These are phyloP conservation scores for Hycleus phaleratus DNA, from an alignment of 1,140 invertebrate genomes.

Conservation along the genomic window DNA sequence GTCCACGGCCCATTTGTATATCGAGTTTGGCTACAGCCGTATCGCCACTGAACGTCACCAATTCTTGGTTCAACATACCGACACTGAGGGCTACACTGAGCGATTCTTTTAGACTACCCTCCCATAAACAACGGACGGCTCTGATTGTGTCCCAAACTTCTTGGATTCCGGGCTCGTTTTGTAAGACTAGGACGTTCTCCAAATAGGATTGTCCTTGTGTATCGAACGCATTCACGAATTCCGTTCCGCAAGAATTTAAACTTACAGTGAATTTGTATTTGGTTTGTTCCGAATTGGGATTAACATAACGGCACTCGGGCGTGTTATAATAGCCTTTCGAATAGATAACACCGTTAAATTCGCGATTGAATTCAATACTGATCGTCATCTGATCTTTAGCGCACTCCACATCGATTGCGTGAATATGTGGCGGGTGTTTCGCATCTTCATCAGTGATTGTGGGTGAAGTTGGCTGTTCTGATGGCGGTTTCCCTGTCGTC, in stretches of 20 bases:
- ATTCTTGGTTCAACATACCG: slow-evolving; percentile 71
- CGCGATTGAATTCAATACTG: slow-evolving; percentile 67
- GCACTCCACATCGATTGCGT: slow-evolving; percentile 66
- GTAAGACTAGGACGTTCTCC: slow-evolving; percentile 72
- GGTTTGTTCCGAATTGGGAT: slow-evolving; percentile 57
- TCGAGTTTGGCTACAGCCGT: slow-evolving; percentile 72
- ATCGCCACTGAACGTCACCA: slow-evolving; percentile 75
- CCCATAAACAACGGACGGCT: slow-evolving; percentile 72
- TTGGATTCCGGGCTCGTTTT: slow-evolving; percentile 72
- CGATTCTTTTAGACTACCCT: slow-evolving; percentile 68
- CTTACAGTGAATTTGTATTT: slow-evolving; percentile 68
- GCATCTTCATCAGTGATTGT: slow-evolving; percentile 40
- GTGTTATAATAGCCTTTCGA: slow-evolving; percentile 70
- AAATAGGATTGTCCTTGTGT: slow-evolving; percentile 68
- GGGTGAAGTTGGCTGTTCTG: not conserved
- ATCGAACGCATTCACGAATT: slow-evolving; percentile 71
- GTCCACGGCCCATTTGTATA: slow-evolving; percentile 70
- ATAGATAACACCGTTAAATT: slow-evolving; percentile 72
- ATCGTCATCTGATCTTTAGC: slow-evolving; percentile 78
- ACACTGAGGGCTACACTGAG: slow-evolving; percentile 66
- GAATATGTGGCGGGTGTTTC: slow-evolving; percentile 66
- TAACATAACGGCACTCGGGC: slow-evolving; percentile 64
- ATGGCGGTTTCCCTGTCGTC: not conserved
- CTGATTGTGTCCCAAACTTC: slow-evolving; percentile 77
- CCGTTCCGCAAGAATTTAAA: slow-evolving; percentile 70